These are phyloP conservation scores for Sphaeridia pumilis DNA, from an alignment of 2,888 invertebrate species.

Conservation along the genomic window DNA sequence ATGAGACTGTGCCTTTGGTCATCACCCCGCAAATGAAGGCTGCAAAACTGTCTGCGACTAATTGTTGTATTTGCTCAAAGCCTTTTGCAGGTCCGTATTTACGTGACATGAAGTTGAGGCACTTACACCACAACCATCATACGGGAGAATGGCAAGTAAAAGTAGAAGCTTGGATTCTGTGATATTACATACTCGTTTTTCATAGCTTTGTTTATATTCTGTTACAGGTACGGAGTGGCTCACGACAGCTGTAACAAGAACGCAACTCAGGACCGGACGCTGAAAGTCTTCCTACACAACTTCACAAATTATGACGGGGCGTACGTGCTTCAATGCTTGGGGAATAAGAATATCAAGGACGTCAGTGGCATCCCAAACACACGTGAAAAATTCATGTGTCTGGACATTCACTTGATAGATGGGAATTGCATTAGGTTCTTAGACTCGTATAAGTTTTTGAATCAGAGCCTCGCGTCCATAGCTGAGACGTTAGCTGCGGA, in stretches of 20 bases:
- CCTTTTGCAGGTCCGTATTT: no score
- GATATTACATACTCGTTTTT: no score
- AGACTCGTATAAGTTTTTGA: background rate
- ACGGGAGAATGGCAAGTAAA: no score
- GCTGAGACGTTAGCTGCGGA: background rate
- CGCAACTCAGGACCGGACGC: background rate
- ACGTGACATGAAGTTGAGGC: background rate
- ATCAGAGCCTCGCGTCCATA: background rate
- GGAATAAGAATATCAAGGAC: background rate
- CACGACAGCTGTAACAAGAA: background rate
- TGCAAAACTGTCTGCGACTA: background rate
- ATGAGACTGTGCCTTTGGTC: no score
- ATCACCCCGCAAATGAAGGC: no score
- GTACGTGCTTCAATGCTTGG: constrained; percentile 1
- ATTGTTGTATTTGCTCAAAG: background rate
- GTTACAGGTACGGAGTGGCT: no score
- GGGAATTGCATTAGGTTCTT: background rate
- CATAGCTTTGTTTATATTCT: no score
- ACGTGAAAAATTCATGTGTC: constrained; percentile 2
- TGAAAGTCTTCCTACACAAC: constrained; percentile 2
- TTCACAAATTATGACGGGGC: background rate
- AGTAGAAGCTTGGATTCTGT: background rate
- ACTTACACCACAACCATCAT: background rate
- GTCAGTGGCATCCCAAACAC: background rate
- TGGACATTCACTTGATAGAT: background rate